phyloP scores from a whole-genome alignment of 2,888 invertebrate species.

The Ormyrus labotus region DNA sequence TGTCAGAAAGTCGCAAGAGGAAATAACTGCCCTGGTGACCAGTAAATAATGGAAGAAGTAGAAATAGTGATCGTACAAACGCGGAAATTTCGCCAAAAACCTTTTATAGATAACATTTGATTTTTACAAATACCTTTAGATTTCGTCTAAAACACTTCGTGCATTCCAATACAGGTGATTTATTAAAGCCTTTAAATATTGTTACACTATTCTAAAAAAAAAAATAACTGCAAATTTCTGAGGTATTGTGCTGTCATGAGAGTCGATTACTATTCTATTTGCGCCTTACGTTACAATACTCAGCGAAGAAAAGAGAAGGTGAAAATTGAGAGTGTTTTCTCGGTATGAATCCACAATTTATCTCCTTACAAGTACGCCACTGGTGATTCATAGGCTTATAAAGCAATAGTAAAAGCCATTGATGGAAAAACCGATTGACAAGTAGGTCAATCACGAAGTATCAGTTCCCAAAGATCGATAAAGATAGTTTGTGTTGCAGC shows the following conservation, averaged over 20 bases:
- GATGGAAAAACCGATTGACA: conserved; percentile 3
- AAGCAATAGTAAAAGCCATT: not conserved
- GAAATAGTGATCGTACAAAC: not conserved
- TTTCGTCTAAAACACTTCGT: too few species aligned
- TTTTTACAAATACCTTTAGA: too few species aligned
- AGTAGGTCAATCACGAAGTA: conserved; percentile 5
- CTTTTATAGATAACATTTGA: too few species aligned
- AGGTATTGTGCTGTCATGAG: too few species aligned
- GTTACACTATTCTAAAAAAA: not conserved
- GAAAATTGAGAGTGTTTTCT: too few species aligned
- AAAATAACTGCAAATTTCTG: not conserved
- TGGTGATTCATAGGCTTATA: conserved; percentile 2
- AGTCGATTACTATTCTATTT: too few species aligned
- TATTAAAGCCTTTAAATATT: not conserved
- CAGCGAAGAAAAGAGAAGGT: too few species aligned
- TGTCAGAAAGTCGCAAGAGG: not conserved
- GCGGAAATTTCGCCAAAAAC: too few species aligned
- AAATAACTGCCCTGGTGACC: not conserved
- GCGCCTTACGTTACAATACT: too few species aligned
- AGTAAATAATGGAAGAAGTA: not conserved
- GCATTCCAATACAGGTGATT: not conserved
- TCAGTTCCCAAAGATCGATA: not conserved
- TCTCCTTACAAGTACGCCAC: not conserved
- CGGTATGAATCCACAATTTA: conserved; percentile 1
- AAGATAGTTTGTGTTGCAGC: not conserved